A percentile compares a stretch with the other conserved stretches of the same genome.
Conservation (phyloP, 1,140 invertebrate genomes). For the Spodoptera frugiperda region DNA sequence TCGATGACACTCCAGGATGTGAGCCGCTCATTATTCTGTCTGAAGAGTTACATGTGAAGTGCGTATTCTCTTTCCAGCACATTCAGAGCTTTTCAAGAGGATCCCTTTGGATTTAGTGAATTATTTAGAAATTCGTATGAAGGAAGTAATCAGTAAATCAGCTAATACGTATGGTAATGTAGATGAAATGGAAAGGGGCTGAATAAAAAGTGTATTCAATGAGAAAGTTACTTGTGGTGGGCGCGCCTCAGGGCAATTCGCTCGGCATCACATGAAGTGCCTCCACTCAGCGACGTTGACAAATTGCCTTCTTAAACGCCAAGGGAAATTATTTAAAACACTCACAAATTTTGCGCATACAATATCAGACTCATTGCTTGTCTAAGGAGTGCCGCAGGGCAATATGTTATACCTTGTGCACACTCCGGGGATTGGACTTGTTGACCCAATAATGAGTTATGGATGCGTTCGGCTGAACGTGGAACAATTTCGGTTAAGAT, state of each 20-base stretch:
- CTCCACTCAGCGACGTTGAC: constrained; percentile 53
- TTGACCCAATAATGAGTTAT: constrained; percentile 10
- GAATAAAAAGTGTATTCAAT: constrained; percentile 41
- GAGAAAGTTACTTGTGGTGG: constrained; percentile 20
- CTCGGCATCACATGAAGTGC: constrained; percentile 40
- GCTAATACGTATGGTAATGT: constrained; percentile 40
- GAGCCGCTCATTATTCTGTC: constrained; percentile 16
- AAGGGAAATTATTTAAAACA: constrained; percentile 61
- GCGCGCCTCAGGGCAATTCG: constrained; percentile 10
- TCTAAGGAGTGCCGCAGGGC: background rate
- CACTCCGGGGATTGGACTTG: background rate
- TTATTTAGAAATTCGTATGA: constrained; percentile 38
- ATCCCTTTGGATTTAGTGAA: constrained; percentile 7
- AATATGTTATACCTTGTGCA: constrained; percentile 1
- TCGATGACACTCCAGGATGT: constrained; percentile 9
- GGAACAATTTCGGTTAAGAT: constrained; percentile 14
- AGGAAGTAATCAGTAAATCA: constrained; percentile 32
- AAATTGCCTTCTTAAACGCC: constrained; percentile 53
- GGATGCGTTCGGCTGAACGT: background rate
- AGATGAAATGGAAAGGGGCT: constrained; percentile 27
- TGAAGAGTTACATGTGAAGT: constrained; percentile 8
- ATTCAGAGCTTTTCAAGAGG: constrained; percentile 22
- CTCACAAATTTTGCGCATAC: constrained; percentile 37
- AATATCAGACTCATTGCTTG: constrained; percentile 8
- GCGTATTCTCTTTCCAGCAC: background rate